Conservation (phyloP, 2,113 vertebrate species). For the Equus quagga region DNA sequence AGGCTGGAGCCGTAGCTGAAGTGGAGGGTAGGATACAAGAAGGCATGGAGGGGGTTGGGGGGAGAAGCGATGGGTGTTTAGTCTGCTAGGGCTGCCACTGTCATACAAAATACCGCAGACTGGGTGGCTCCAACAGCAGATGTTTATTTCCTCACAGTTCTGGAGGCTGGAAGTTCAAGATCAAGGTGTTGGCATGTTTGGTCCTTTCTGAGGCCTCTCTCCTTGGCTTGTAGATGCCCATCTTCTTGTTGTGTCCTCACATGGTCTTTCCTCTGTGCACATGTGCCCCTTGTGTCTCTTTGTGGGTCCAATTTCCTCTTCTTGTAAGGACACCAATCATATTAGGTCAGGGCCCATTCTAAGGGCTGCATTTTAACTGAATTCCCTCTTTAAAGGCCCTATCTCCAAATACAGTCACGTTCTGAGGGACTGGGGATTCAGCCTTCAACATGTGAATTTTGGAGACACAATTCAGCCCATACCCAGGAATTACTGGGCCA, state of each 20-base stretch:
- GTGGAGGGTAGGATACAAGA: not conserved
- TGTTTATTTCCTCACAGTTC: not conserved
- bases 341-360: not conserved
- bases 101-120: not conserved
- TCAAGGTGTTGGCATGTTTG: not conserved
- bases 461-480: not conserved
- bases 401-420: not conserved
- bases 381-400: not conserved
- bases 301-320: not conserved
- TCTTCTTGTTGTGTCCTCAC: not conserved
- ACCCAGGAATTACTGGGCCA: not conserved
- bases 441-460: not conserved
- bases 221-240: not conserved
- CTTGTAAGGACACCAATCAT: not conserved
- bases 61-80: not conserved
- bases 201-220: not conserved
- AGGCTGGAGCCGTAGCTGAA: not conserved
- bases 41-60: accelerated
- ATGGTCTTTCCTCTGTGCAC: too few relatives aligned
- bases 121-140: not conserved
- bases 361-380: not conserved
- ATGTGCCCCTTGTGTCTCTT: not conserved
- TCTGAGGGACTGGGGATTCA: not conserved
- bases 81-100: too few relatives aligned
- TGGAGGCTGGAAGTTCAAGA: not conserved